Conservation (phyloP, 37 sponge, comb jelly and placozoan genomes). For the Halisarca cf. caerulea region DNA sequence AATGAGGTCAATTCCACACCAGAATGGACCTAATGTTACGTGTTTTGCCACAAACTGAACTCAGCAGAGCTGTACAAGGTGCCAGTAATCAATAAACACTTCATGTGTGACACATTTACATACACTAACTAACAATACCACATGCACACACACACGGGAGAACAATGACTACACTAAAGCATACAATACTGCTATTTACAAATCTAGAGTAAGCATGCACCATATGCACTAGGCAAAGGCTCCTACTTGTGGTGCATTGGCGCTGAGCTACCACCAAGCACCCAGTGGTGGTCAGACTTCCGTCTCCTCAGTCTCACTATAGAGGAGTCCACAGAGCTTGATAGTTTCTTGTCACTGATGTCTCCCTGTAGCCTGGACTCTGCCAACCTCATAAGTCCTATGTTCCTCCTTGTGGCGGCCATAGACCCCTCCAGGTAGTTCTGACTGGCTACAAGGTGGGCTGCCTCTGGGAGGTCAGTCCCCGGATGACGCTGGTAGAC, state of each 20-base stretch:
- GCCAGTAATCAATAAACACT: no score
- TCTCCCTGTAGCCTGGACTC: constrained; percentile 50
- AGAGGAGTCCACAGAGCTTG: constrained; percentile 50
- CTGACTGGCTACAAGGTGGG: constrained; percentile 50
- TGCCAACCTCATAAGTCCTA: constrained; percentile 65
- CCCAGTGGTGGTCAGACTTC: constrained; percentile 75
- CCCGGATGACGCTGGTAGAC: constrained; percentile 78
- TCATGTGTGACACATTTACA: no score
- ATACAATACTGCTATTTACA: no score
- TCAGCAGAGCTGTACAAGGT: no score
- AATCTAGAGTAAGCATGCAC: no score
- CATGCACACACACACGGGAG: no score
- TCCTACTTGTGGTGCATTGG: not conserved
- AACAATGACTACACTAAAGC: no score
- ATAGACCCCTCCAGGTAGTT: constrained; percentile 52
- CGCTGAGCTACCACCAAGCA: constrained; percentile 41
- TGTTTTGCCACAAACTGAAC: no score
- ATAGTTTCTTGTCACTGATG: constrained; percentile 66
- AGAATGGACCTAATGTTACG: no score
- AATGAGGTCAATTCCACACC: no score
- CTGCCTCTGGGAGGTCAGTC: constrained; percentile 80
- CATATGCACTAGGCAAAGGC: not conserved
- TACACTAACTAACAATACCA: no score
- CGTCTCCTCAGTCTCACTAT: constrained; percentile 59
- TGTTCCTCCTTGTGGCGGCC: constrained; percentile 56